These are phyloP conservation scores for Melieria crassipennis DNA, from an alignment of 2,888 invertebrate species.

Conservation along the genomic window DNA sequence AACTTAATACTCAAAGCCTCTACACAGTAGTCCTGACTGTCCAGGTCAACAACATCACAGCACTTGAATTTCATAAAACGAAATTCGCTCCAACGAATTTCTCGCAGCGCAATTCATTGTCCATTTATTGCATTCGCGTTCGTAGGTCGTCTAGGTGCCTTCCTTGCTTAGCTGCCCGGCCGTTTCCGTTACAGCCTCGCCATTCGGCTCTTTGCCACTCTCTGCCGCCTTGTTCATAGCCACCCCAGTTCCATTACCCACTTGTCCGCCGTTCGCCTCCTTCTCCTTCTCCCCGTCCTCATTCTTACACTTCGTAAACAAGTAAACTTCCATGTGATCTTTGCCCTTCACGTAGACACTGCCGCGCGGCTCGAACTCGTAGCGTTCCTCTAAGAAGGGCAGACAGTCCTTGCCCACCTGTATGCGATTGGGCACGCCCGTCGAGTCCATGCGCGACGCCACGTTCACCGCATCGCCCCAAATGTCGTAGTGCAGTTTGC, in stretches of 20 bases:
- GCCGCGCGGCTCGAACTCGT: slow-evolving; percentile 91
- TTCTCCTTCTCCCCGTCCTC: slow-evolving; percentile 37
- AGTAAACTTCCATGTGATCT: slow-evolving; percentile 92
- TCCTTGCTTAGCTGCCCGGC: slow-evolving; percentile 8
- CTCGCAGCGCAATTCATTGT: not conserved
- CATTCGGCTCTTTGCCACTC: not conserved
- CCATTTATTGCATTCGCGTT: not conserved
- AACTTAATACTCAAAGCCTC: slow-evolving; percentile 24
- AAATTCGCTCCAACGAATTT: not conserved
- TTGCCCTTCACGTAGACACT: slow-evolving; percentile 97
- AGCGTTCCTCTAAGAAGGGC: slow-evolving; percentile 75
- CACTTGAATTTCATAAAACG: slow-evolving; percentile 20
- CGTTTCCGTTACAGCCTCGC: not conserved
- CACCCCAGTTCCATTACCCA: not conserved
- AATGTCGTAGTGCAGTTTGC: slow-evolving; percentile 95
- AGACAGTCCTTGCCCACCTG: slow-evolving; percentile 84
- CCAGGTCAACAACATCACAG: slow-evolving; percentile 22
- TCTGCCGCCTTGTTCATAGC: not conserved
- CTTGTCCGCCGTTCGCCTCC: slow-evolving; percentile 13
- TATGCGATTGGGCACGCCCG: slow-evolving; percentile 86
- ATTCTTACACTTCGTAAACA: slow-evolving; percentile 66
- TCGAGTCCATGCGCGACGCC: slow-evolving; percentile 96
- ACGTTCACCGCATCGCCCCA: slow-evolving; percentile 99
- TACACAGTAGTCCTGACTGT: slow-evolving; percentile 21
- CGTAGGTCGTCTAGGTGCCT: slow-evolving; percentile 5